Evolutionary conservation across 35 echinoderm and acorn worm genomes (phyloP), one percentile per base, ranked within the genome.

Genomic region (Apostichopus parvimensis): DNA sequence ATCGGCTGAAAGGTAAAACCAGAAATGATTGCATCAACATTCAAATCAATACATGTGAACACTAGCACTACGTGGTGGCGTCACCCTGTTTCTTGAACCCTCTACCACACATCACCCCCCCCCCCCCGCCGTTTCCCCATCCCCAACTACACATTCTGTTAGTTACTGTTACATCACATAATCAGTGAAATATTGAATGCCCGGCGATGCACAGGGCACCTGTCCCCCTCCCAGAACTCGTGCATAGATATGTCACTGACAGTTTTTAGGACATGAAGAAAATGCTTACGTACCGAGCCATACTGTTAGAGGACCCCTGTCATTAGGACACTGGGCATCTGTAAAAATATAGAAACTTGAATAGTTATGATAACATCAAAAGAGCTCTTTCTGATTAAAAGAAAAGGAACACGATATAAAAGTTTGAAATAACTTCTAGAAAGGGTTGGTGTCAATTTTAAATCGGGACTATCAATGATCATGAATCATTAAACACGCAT

Each of bases 1-100:
- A 60, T 95, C 94, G 20, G 68, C 83, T 92, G 6, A 75, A 54
- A 45, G 12, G 65, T 14, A 77, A 18, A 45, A 87, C 53, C 54
- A 87, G 57, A 60, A 13, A 55, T 58, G 17, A 10, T 21, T 65
- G 17, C 83, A 10, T 57, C 61, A 26, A 5, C 6, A 21, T 58
- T 61, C 14, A 17, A 24, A 20, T 21, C 10, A 13, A 87, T n/a
- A 4, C 79, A 34, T 54, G 5, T n/a, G 4, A 34, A 24, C 12
- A 7, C 14, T 54, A 82, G 23, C 6, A 6, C 5, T 82, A 53
- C 15, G 8, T 82, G 14, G 25, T 28, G 12, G 12, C 22, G 78
- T 12, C 12, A 12, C 13, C 4, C 13, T 12, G 22, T 20, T 28
- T 80, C 21, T 22, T 54, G 23, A 11, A 22, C 12, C 64, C 18